Evolutionary conservation across 2,888 invertebrate species (phyloP), one percentile per base, ranked within the genome.

Genomic region (Ditula angustiorana): DNA sequence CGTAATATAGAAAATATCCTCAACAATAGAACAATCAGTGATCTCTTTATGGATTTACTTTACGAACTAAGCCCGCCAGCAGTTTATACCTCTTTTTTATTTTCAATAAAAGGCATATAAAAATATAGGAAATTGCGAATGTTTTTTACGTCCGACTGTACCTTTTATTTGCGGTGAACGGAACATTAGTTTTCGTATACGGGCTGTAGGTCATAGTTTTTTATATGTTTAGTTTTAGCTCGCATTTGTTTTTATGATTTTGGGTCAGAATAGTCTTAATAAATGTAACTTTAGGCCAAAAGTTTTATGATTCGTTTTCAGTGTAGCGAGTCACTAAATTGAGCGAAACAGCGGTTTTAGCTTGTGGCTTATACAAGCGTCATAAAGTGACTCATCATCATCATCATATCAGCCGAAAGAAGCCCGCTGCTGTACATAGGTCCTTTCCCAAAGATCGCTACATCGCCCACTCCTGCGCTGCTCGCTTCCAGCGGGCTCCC

Each of bases 101-200:
- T 60, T 55, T 49, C 49, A 65, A 60, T 55, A 65, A 60, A 60
- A 65, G 49, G 47, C 16, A 35, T 55, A 49, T 60, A 64, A 64
- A 63, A 61, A 61, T 55, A 63, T 52, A 26, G 50, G 33, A 63
- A 63, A 58, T 58, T 44, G 63, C 58, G 46, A 64, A 53, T 64
- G 59, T 59, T 64, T 64, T 75, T 68, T 72, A 68, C 68, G 64
- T 21, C 60, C 49, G 61, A 62, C 68, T 46, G 68, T 75, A 76
- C 71, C 70, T 73, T 72, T 72, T 72, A 71, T 75, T 77, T 71
- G 76, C 69, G 71, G 72, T 70, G 69, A 67, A 72, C 76, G 79
- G 69, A 67, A 76, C 80, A 77, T 82, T 82, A 75, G 74, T 64
- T 73, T 71, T 74, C 73, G 72, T 72, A 73, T 69, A 62, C 49